Conservation (phyloP, 2,888 invertebrate genomes). For the Anoplius nigerrimus region DNA sequence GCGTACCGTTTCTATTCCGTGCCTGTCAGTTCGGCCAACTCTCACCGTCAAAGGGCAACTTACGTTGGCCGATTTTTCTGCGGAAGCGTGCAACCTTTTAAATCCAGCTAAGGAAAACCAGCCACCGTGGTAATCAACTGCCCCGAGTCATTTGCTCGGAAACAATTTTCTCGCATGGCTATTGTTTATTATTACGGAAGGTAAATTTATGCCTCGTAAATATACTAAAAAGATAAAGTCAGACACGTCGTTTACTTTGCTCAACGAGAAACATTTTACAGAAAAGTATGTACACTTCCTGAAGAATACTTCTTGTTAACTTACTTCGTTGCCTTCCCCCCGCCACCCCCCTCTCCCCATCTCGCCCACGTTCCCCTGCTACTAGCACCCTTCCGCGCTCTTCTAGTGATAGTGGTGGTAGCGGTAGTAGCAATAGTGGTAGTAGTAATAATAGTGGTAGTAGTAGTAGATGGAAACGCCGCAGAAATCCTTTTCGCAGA, state of each 20-base stretch:
- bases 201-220: constrained; percentile 25
- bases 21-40: no score
- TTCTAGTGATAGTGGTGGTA: no score
- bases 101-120: no score
- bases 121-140: background rate
- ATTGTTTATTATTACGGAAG: constrained; percentile 14
- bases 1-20: no score
- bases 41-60: no score
- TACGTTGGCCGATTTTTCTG: no score
- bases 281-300: constrained; percentile 21
- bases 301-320: constrained; percentile 5
- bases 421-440: no score
- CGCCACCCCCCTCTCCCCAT: constrained; percentile 17
- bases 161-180: background rate
- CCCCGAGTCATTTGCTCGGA: constrained; percentile 17
- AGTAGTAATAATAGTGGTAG: no score
- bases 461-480: constrained; percentile 6
- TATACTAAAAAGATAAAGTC: constrained; percentile 31
- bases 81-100: no score
- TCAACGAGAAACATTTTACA: constrained; percentile 23
- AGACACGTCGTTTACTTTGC: constrained; percentile 9
- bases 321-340: constrained; percentile 7
- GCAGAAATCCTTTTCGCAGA: constrained; percentile 34
- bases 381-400: no score
- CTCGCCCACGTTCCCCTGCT: no score